Evolutionary conservation across 1,140 invertebrate species (phyloP).

Genomic region (Euura lappo): DNA sequence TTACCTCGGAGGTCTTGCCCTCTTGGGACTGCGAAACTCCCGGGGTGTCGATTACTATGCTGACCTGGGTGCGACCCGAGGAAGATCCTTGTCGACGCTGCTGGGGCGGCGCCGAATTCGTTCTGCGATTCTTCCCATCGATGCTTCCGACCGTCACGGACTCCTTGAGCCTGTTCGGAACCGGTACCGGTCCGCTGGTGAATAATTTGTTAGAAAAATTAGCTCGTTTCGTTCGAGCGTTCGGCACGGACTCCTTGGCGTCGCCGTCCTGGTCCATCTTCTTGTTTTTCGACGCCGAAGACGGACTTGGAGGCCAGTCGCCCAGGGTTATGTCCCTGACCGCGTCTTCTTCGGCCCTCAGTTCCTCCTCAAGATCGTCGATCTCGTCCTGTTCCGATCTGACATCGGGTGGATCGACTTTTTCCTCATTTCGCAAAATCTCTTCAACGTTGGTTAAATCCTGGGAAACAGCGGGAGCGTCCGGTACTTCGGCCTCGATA

Average conservation of each 20-base stretch:
- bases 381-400: not conserved
- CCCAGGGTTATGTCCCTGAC: not conserved
- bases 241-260: not conserved
- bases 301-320: not conserved
- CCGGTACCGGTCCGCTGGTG: conserved; percentile 12
- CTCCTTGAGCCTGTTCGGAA: not conserved
- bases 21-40: too few species aligned
- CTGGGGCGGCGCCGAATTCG: conserved; percentile 48
- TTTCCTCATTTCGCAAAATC: not conserved
- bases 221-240: conserved; percentile 2
- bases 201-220: conserved; percentile 8
- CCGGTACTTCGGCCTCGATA: not conserved
- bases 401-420: not conserved
- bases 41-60: conserved; percentile 44
- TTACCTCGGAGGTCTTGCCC: too few species aligned
- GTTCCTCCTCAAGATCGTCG: not conserved
- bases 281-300: not conserved
- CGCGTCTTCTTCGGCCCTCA: not conserved
- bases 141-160: not conserved
- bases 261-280: not conserved
- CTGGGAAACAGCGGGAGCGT: too few species aligned
- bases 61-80: conserved; percentile 37
- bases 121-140: conserved; percentile 33
- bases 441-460: not conserved
- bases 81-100: conserved; percentile 18